Conservation (phyloP, 1,140 invertebrate genomes). For the Trichonephila clavipes region DNA sequence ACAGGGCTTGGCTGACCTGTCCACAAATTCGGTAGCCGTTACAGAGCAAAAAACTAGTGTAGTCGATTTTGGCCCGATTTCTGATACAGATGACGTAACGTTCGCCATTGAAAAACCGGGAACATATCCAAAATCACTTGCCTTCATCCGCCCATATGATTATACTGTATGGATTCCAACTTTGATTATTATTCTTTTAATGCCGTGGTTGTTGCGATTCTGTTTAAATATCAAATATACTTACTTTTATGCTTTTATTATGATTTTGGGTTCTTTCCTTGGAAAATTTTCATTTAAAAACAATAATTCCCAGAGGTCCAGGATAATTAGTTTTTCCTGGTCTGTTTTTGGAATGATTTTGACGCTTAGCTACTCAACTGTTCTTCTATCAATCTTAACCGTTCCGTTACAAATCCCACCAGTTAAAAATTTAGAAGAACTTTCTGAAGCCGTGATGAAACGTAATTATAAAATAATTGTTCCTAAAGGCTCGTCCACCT, state of each 20-base stretch:
- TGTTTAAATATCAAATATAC: neutral
- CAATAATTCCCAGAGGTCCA: neutral
- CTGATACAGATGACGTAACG: neutral
- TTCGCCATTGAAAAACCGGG: slow-evolving; percentile 1
- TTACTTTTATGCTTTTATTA: neutral
- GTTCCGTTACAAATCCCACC: neutral
- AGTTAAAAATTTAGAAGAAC: neutral
- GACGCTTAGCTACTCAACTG: neutral
- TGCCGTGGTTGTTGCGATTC: neutral
- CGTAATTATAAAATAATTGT: neutral
- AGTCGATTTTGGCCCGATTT: slow-evolving; percentile 5
- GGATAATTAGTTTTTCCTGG: neutral
- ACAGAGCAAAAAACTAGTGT: neutral
- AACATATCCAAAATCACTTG: neutral
- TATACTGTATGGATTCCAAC: neutral
- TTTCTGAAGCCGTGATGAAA: neutral
- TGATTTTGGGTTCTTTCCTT: neutral
- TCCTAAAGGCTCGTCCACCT: neutral
- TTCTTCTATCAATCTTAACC: neutral
- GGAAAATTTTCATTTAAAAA: neutral
- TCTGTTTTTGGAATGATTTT: neutral
- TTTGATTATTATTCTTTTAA: neutral
- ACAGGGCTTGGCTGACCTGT: neutral
- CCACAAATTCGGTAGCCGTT: neutral
- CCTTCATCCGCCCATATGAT: neutral